Evolutionary conservation across 2,888 invertebrate genomes (phyloP), one percentile per base, ranked within the genome.

Genomic region (Adineta ricciae): DNA sequence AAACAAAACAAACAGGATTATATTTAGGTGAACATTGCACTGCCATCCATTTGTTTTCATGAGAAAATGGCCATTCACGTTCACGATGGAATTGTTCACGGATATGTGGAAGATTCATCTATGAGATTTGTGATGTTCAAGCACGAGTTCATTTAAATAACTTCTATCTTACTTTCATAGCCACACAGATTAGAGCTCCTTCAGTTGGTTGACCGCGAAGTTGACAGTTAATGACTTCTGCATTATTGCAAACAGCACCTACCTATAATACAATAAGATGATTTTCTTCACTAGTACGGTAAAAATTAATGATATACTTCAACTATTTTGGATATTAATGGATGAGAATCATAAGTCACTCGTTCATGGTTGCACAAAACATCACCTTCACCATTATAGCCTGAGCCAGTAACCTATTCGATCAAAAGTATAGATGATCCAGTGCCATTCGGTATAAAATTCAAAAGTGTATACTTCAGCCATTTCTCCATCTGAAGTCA

Each of bases 21-120:
- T 87, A 87, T 86, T 87, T 95, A 1, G 94, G 93, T 24, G 93
- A 93, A 90, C 95, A 96, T 90, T 95, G 95, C 41, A 99, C 97
- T 8, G 96, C 95, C 99, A 99, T 99, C 93, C 96, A 95, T 91
- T 98, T 99, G 87, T 96, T 95, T 89, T 99, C 99, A 0, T 97
- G 97, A 88, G 94, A 95, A 91, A 99, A 99, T 0, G 99, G 98
- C 92, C 95, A 95, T 90, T 99, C 99, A 89, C 97, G 95, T 19
- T 96, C 92, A 83, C 96, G 72, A 50, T 49, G 36, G 50, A 83
- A 85, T 56, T 82, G 83, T 64, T 84, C 86, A 78, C 85, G 49
- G 38, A 85, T 27, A 36, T 85, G 36, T 32, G 83, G 49, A 49
- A 49, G 27, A 50, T 83, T 83, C 50, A 83, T 50, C 52, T 83